Conservation (phyloP, 1,140 invertebrate species). For the Eumeta japonica region DNA sequence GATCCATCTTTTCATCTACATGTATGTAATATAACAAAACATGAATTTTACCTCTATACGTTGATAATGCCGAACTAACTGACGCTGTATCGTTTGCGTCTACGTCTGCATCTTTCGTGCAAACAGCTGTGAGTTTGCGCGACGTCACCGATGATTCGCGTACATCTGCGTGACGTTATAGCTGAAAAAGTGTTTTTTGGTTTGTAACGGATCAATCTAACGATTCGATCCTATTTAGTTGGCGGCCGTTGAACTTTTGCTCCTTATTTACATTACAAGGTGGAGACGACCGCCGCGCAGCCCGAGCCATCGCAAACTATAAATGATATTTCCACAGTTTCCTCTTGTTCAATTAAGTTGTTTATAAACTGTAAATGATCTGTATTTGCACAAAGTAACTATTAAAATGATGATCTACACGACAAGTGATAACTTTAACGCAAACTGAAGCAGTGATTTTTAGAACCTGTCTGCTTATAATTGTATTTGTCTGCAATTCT, state of each 20-base stretch:
- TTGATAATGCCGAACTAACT: too few relatives aligned
- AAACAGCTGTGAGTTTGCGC: background rate
- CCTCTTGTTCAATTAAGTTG: constrained; percentile 14
- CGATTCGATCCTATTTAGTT: constrained; percentile 24
- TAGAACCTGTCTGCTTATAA: too few relatives aligned
- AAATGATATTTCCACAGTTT: constrained; percentile 44
- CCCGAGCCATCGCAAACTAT: constrained; percentile 35
- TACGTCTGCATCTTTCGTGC: background rate
- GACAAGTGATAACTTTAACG: too few relatives aligned
- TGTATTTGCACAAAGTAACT: too few relatives aligned
- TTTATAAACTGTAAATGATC: constrained; percentile 1
- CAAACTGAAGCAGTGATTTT: too few relatives aligned
- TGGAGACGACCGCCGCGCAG: constrained; percentile 43
- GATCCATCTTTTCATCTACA: too few relatives aligned
- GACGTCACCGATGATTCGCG: background rate
- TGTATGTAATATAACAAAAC: too few relatives aligned
- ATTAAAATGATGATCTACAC: too few relatives aligned
- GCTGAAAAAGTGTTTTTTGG: background rate
- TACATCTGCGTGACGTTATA: background rate
- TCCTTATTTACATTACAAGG: constrained; percentile 56
- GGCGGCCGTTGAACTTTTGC: constrained; percentile 49
- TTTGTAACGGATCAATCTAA: background rate
- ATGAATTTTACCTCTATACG: too few relatives aligned
- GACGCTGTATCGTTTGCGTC: background rate
- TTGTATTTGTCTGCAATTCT: too few relatives aligned